Evolutionary conservation across 2,888 invertebrate genomes (phyloP).

Genomic region (Gandaritis pyraliata): DNA sequence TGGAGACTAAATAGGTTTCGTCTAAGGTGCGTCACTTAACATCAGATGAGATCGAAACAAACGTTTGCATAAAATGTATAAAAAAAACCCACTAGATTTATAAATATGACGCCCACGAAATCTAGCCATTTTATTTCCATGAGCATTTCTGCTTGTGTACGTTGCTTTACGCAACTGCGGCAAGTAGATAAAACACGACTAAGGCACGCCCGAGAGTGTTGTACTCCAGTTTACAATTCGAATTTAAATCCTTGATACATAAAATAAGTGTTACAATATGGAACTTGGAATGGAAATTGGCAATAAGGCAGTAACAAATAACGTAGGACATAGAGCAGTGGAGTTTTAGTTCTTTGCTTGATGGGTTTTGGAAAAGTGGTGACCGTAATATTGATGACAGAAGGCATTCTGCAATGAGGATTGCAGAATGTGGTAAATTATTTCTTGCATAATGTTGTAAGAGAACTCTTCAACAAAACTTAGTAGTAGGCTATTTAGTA

Average conservation of each 20-base stretch:
- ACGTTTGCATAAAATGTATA: no score
- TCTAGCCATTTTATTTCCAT: no score
- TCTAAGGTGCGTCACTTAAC: no score
- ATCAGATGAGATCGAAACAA: no score
- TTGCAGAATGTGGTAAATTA: no score
- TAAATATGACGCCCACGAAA: no score
- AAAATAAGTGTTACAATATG: constrained; percentile 35
- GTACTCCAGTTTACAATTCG: constrained; percentile 41
- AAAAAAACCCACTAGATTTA: no score
- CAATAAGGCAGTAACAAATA: constrained; percentile 43
- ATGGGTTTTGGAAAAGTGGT: background rate
- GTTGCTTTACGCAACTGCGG: constrained; percentile 23
- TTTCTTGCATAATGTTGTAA: background rate
- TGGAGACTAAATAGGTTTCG: no score
- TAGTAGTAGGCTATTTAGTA: no score
- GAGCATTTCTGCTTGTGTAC: background rate
- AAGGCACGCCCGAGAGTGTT: constrained; percentile 45
- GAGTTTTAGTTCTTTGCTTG: constrained; percentile 7
- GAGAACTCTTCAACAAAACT: no score
- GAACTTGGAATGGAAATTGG: constrained; percentile 26
- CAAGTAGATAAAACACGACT: constrained; percentile 59
- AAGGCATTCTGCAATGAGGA: no score
- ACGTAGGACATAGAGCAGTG: constrained; percentile 16
- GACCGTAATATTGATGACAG: background rate
- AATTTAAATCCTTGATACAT: constrained; percentile 38